Evolutionary conservation across 2,113 vertebrate genomes (phyloP), one percentile per base, ranked within the genome.

Genomic region (Aplodontia rufa): DNA sequence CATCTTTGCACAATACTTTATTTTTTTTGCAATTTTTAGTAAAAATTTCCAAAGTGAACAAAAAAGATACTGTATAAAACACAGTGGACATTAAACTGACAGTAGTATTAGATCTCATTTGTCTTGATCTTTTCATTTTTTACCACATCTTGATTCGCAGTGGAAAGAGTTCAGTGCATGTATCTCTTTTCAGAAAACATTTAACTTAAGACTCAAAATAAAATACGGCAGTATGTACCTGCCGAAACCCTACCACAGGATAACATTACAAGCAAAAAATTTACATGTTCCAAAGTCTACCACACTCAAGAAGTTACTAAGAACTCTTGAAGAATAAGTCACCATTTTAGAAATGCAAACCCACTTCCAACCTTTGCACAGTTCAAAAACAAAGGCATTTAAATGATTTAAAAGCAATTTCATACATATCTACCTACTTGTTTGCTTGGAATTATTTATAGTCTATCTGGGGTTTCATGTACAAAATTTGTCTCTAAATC

Each of bases 121-220:
- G 98, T 98, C 98, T 98, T 97, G 98, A 98, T 99, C 98, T 98
- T 98, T 98, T 98, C n/a, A 96, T 97, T 98, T 83, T 80, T 98
- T 99, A 99, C 99, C 98, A 99, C 99, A 99, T 99, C 98, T 99
- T 98, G 98, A 99, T 98, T 99, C 98, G 98, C 98, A 99, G 99
- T 99, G 99, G 99, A 99, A 93, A 97, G 97, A 98, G 98, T 98
- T 99, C 99, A 99, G 99, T 99, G 99, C 99, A 99, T 92, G 94
- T 98, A 98, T 99, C 98, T 98, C 97, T 98, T 98, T 98, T 98
- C 98, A 99, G 98, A 98, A 98, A 98, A 98, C 97, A 98, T 99
- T 98, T 99, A 98, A 99, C 99, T 99, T 99, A 99, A 99, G 98
- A 99, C 98, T 99, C 98, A 97, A 98, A 99, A 98, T 99, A 98